These are phyloP conservation scores for Acanthosepion pharaonis DNA, from an alignment of 2,888 invertebrate species.

Conservation along the genomic window DNA sequence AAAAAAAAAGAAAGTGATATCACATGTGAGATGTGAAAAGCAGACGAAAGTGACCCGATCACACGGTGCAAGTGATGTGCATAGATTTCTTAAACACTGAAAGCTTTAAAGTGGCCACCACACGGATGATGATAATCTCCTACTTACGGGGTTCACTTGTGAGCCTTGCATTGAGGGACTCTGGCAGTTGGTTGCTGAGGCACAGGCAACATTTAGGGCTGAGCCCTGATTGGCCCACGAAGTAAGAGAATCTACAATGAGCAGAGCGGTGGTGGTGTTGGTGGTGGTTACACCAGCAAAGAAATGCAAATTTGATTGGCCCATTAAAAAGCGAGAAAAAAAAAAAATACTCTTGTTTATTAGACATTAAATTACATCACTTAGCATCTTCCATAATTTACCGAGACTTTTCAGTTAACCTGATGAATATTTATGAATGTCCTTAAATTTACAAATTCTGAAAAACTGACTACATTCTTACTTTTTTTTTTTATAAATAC, in stretches of 20 bases:
- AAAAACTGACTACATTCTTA: too few species aligned
- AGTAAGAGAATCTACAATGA: conserved; percentile 25
- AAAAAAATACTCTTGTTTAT: too few species aligned
- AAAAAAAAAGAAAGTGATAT: too few species aligned
- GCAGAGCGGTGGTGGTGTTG: not conserved
- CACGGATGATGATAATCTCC: not conserved
- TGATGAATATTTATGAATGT: too few species aligned
- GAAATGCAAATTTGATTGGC: not conserved
- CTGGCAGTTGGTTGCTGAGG: conserved; percentile 1
- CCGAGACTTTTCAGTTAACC: too few species aligned
- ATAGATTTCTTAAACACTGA: not conserved
- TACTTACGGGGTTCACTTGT: conserved; percentile 40
- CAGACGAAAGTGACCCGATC: not conserved
- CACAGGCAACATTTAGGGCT: not conserved
- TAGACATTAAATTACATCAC: too few species aligned
- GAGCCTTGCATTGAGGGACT: not conserved
- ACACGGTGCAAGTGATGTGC: too few species aligned
- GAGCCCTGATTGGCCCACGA: conserved; percentile 12
- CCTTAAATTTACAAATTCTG: too few species aligned
- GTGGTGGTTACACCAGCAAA: too few species aligned
- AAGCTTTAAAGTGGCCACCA: not conserved
- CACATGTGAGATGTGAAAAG: not conserved
- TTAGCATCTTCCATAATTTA: too few species aligned
- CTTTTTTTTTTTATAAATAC: too few species aligned
- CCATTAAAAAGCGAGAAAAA: too few species aligned